phyloP scores from a whole-genome alignment of 2,888 invertebrate species.

The Melipona bicolor region DNA sequence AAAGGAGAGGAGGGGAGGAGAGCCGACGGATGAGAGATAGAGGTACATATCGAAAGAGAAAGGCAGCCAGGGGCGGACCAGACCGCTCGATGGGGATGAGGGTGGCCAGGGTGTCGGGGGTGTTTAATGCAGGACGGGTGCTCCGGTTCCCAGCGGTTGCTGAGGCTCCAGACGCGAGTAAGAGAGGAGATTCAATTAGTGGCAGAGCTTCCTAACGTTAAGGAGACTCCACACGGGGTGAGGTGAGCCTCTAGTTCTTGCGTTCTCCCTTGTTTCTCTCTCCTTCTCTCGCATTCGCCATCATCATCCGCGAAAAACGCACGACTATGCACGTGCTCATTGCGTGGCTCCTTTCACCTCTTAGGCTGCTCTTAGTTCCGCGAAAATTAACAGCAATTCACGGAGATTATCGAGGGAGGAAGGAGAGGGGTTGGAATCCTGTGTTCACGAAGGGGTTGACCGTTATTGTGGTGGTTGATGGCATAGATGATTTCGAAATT shows the following conservation, averaged over 20 bases:
- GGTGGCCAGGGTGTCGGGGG: constrained; percentile 82
- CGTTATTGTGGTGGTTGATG: neutral
- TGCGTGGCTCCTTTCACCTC: neutral
- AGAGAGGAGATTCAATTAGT: constrained; percentile 84
- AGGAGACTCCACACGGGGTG: constrained; percentile 81
- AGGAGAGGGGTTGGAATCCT: neutral
- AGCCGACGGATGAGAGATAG: constrained; percentile 50
- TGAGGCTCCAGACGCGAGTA: constrained; percentile 82
- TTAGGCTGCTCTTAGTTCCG: constrained; percentile 2
- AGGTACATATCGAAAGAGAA: constrained; percentile 55
- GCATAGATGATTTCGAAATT: neutral
- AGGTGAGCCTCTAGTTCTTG: constrained; percentile 44
- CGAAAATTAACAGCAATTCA: constrained; percentile 26
- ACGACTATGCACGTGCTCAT: constrained; percentile 5
- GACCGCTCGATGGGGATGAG: constrained; percentile 77
- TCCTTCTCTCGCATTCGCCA: neutral
- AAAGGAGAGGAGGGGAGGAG: constrained; percentile 46
- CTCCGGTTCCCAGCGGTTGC: constrained; percentile 83
- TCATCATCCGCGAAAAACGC: constrained; percentile 36
- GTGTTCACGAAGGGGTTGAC: constrained; percentile 1
- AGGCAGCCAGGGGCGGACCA: constrained; percentile 62
- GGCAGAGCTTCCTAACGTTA: constrained; percentile 83
- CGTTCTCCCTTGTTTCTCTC: neutral
- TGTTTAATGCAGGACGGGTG: constrained; percentile 84
- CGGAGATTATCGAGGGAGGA: constrained; percentile 8